Percentiles rank a stretch among this genome's conserved stretches.
Conservation (phyloP, 30 jellyfish, hydroid and myxozoan species). For the Aurelia sp. region DNA sequence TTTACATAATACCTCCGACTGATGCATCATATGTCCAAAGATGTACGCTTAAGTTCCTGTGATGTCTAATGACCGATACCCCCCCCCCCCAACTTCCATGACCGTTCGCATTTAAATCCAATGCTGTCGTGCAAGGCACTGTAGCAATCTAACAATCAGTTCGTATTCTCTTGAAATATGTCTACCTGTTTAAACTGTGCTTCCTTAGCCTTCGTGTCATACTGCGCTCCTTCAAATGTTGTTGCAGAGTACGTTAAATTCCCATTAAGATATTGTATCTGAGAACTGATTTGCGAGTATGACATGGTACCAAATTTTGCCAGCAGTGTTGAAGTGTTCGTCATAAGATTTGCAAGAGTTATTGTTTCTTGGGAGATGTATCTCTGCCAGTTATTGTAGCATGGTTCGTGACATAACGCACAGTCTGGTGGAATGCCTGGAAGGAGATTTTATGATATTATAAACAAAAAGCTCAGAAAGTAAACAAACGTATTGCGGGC, state of each 20-base stretch:
- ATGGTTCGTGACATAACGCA: slow-evolving; percentile 88
- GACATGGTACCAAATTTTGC: slow-evolving; percentile 83
- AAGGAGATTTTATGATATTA: background rate
- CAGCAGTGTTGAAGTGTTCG: slow-evolving; percentile 72
- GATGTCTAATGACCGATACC: too few species aligned
- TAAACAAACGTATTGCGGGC: too few species aligned
- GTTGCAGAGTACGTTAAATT: slow-evolving; percentile 80
- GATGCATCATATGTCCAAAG: too few species aligned
- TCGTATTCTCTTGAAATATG: too few species aligned
- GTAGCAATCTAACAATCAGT: too few species aligned
- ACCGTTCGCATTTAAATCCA: too few species aligned
- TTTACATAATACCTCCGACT: too few species aligned
- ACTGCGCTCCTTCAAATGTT: slow-evolving; percentile 89
- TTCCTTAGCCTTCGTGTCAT: slow-evolving; percentile 82
- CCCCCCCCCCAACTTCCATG: too few species aligned
- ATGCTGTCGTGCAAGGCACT: too few species aligned
- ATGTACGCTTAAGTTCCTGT: too few species aligned
- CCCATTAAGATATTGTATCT: slow-evolving; percentile 57
- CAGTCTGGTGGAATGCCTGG: slow-evolving; percentile 96
- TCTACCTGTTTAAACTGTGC: slow-evolving; percentile 86
- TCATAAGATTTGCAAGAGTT: slow-evolving; percentile 55
- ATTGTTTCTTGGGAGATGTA: slow-evolving; percentile 81
- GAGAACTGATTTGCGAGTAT: slow-evolving; percentile 55
- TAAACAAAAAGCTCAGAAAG: too few species aligned
- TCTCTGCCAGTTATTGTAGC: slow-evolving; percentile 94